Base-by-base conservation (phyloP, 2,113 vertebrate genomes). In the Malaclemys terrapin region DNA sequence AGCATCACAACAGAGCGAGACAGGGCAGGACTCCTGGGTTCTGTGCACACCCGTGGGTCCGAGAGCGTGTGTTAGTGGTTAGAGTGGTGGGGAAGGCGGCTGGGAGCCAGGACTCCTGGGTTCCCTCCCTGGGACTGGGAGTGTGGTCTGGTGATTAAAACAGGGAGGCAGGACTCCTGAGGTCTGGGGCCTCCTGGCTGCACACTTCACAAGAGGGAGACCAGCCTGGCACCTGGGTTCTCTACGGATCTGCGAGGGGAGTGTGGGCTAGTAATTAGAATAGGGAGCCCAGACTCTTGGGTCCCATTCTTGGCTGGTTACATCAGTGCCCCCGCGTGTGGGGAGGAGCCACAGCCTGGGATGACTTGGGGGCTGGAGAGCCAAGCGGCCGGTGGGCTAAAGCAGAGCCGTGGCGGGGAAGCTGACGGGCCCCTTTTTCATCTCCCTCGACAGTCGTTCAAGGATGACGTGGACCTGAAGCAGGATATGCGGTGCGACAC, bases 401-500 rank as follows among this genome's bases (percentile, higher is more conserved):
- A 29, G 29, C 57, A 69, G 8, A 69, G 16, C 35, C 16, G 1
- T 6, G 50, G 19, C 3, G 54, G 10, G 56, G 85, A 50, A 82
- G 24, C 1, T 7, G 54, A 83, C 49, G 5, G 27, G 0, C 11
- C 76, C 76, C 12, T 42, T 2, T 5, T 31, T 7, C 22, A 1
- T 2, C 2, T 5, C 50, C 22, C 19, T 82, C 50, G 1, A 81
- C 98, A 99, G 99, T 98, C 99, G 0, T 99, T 99, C 98, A 99
- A 99, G 98, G 99, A 99, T 0, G 99, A 99, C 10, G 99, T 99
- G 97, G 99, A 99, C 94, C 94, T 99, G 98, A 99, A 99, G 98
- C 99, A 99, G 98, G 99, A 99, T 80, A 96, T 99, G 87, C 98
- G 99, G 91, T 99, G 98, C 3, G 99, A 99, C 97, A 98, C 99